Conservation (phyloP, 2,113 vertebrate species). For the Phylloscopus trochilus region DNA sequence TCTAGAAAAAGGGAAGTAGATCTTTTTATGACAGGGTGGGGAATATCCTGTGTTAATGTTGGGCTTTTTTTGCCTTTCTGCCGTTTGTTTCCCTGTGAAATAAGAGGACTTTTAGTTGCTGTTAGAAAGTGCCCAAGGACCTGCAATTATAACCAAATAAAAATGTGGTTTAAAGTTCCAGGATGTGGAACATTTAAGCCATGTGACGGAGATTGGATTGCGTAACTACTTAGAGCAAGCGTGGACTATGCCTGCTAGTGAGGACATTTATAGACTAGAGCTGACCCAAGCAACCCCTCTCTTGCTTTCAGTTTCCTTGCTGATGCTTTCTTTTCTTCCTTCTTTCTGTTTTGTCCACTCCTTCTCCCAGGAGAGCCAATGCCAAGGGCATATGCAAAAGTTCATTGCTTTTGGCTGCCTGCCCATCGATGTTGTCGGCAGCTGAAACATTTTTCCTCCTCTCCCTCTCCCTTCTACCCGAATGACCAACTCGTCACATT, state of each 20-base stretch:
- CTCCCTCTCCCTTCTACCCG: not conserved
- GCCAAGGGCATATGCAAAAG: accelerated
- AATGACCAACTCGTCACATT: not conserved
- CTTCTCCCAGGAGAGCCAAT: not conserved
- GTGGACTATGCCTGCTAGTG: not conserved
- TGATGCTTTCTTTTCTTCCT: not conserved
- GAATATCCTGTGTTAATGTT: constrained; percentile 28
- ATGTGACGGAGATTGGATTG: not conserved
- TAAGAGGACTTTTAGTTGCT: not conserved
- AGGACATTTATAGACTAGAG: not conserved
- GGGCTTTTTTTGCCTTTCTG: not conserved
- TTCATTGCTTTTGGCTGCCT: not conserved
- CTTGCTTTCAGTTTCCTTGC: not conserved
- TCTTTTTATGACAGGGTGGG: constrained; percentile 1
- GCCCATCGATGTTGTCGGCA: accelerated
- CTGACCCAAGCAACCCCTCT: not conserved
- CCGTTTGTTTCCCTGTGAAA: not conserved
- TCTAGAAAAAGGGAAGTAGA: constrained; percentile 42
- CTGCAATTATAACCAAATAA: not conserved
- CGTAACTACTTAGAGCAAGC: accelerated
- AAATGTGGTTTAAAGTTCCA: not conserved
- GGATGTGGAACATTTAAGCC: not conserved
- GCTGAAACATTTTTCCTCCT: not conserved
- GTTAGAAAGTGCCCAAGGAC: not conserved
- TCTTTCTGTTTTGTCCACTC: not conserved